Base-by-base conservation (phyloP, 2,113 vertebrate species). In the Marmota flaviventris region DNA sequence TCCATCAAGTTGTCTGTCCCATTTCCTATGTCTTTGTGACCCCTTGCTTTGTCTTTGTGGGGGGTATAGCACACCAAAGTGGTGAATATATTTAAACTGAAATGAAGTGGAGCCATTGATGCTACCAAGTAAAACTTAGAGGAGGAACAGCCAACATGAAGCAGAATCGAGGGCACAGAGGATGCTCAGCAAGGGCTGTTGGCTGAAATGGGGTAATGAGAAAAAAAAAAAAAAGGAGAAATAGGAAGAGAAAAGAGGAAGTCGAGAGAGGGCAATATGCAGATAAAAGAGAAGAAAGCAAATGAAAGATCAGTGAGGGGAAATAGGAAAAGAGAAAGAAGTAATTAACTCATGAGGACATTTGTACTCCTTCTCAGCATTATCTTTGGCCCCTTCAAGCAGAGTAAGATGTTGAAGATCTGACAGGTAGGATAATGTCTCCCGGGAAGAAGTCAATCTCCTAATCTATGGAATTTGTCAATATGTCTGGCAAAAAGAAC, bases 101-200 rank as follows among this genome's bases (percentile, higher is more conserved):
- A 95, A 96, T 88, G 61, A 96, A 97, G 67, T 12, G 7, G 20
- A n/a, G 6, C 34, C 81, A 89, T 77, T 91, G 32, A 27, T 8
- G n/a, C 9, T 25, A 17, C 11, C 48, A 76, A 70, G 24, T 69
- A 63, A 82, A 65, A 61, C 27, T 58, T 42, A 85, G 18, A 78
- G 42, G 16, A 78, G 42, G 13, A 0, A 32, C 0, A 32, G 58
- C 45, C 51, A 73, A 45, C 22, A 53, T 17, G 12, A 87, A 69
- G 42, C 18, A 88, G 56, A 95, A 61, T 39, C 17, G 42, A n/a
- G 9, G 42, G 53, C 37, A 61, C 8, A 37, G 39, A 0, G 27
- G n/a, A 48, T 1, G 0, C 25, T 69, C 58, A n/a, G 29, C 4
- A 14, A 88, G 27, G 20, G 22, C 51, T 32, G 24, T 5, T n/a